A percentile compares a stretch with the other conserved stretches of the same genome.
phyloP scores from a whole-genome alignment of 2,113 vertebrate species.

The Lutjanus erythropterus region DNA sequence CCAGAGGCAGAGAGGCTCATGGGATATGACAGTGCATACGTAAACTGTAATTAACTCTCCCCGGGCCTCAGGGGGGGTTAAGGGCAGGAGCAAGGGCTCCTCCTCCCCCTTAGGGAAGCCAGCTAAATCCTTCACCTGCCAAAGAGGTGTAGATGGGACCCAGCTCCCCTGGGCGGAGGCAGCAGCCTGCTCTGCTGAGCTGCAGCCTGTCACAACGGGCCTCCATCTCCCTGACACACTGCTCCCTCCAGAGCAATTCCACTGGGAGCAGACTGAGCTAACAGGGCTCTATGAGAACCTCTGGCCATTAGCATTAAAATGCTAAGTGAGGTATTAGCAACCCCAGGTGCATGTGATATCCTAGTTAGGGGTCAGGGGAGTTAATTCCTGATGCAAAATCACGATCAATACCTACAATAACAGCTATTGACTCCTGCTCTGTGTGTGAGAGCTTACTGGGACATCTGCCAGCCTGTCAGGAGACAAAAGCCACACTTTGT shows the following conservation, averaged over 20 bases:
- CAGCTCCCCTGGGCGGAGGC: conserved; percentile 59
- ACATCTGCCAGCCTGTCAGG: conserved; percentile 62
- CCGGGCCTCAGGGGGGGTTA: conserved; percentile 45
- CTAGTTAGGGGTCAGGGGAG: conserved; percentile 57
- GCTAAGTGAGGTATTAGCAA: conserved; percentile 52
- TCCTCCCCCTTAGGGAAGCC: conserved; percentile 35
- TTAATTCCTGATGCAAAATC: conserved; percentile 49
- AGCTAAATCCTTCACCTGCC: conserved; percentile 71
- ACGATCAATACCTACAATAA: conserved; percentile 70
- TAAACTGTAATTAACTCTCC: conserved; percentile 83
- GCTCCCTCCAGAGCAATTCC: conserved; percentile 40
- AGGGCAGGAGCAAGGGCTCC: conserved; percentile 28
- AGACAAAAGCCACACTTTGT: conserved; percentile 40
- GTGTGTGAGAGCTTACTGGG: conserved; percentile 45
- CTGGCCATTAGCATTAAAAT: conserved; percentile 62
- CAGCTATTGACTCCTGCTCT: conserved; percentile 49
- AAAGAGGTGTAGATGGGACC: conserved; percentile 68
- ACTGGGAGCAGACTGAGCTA: conserved; percentile 49
- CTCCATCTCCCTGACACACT: conserved; percentile 54
- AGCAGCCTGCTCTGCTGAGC: conserved; percentile 36
- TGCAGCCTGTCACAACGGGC: conserved; percentile 62
- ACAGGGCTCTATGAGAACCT: conserved; percentile 27
- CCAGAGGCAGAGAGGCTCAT: conserved; percentile 71
- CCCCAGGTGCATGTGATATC: conserved; percentile 47
- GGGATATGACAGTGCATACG: conserved; percentile 78